Conservation (phyloP, 2,113 vertebrate species). For the Hemibagrus wyckioides region DNA sequence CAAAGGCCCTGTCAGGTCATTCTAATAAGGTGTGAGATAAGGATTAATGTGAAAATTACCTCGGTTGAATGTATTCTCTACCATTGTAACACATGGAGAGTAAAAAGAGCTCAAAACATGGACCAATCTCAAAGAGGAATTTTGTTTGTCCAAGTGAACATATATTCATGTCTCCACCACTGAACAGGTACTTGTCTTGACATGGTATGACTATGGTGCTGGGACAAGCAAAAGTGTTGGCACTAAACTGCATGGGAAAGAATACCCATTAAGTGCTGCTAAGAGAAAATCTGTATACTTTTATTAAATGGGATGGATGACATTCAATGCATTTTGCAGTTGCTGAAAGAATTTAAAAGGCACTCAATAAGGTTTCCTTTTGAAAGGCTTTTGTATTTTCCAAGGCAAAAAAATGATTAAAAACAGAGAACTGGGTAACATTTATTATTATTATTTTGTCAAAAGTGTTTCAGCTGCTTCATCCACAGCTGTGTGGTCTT, state of each 20-base stretch:
- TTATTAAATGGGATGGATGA: not conserved
- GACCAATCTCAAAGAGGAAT: no score
- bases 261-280: not conserved
- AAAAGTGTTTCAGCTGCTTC: not conserved
- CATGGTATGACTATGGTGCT: not conserved
- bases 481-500: not conserved
- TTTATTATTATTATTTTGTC: not conserved
- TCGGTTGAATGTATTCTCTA: no score
- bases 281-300: not conserved
- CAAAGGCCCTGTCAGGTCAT: not conserved
- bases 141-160: no score
- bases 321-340: not conserved
- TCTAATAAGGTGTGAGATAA: not conserved
- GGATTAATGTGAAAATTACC: not conserved
- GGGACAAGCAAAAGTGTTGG: not conserved
- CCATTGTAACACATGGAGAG: no score
- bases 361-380: not conserved
- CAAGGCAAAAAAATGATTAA: not conserved
- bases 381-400: not conserved
- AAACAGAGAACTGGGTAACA: not conserved
- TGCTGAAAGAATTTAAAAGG: no score
- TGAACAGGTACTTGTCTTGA: no score
- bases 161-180: no score
- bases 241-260: not conserved
- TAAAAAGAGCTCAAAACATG: no score